Evolutionary conservation across 2,113 vertebrate genomes (phyloP), one percentile per base, ranked within the genome.

Genomic region (Cinclus cinclus): DNA sequence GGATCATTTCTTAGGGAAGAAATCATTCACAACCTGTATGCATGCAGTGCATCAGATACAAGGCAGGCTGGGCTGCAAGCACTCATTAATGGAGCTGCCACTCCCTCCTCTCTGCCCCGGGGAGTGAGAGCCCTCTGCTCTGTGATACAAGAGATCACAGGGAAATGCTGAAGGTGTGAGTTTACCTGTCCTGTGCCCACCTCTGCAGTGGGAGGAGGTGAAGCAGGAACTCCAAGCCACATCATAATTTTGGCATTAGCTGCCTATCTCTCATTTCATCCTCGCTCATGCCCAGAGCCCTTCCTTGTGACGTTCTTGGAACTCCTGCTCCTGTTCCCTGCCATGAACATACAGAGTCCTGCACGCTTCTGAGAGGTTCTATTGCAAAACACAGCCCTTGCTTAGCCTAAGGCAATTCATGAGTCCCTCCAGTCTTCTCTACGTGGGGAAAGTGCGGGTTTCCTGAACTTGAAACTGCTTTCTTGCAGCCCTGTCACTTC

Each of bases 21-120:
- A 96, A 94, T 93, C 94, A 87, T 82, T 93, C 86, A 82, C 59
- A 89, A 92, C 90, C 86, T 89, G 73, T 44, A 7, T 41, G 49
- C 69, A 93, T 50, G 76, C 50, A 71, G 41, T n/a, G 44, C 90
- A 86, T 64, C 0, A 0, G 50, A 23, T 70, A 58, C 65, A n/a
- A 59, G 90, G 68, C 80, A 79, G 70, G 42, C 60, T 73, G 85
- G 86, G 49, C 85, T 92, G 64, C 52, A 63, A 75, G 35, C 2
- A 2, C 41, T 75, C 64, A 0, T 42, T 56, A 16, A 27, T 60
- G 65, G 62, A 58, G 41, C 79, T 86, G 83, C 73, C 90, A 74
- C n/a, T 88, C 67, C 18, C 35, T 79, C 27, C 53, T 59, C 41
- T 12, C 56, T 41, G 42, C 3, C 0, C 37, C 23, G 37, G 74